Base-by-base conservation (phyloP, 35 echinoderm and acorn worm genomes). In the Patiria miniata region DNA sequence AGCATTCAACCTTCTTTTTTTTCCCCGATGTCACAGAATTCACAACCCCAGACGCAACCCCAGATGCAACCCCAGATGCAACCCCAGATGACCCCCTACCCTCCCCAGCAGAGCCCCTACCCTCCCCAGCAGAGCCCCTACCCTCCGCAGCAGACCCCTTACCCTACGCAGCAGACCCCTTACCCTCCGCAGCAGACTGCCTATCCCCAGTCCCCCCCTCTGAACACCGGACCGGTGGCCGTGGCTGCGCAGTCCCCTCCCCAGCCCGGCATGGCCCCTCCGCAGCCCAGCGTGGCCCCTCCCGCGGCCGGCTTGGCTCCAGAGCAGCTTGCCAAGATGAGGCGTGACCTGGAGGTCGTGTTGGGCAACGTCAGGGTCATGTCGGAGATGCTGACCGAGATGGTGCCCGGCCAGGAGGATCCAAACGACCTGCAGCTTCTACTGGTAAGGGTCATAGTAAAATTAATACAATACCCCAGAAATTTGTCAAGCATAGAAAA, bases 381-480 rank as follows among this genome's bases (percentile, higher is more conserved):
- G 92, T 94, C 95, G 39, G 95, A 98, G 81, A 98, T 98, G 95
- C 83, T 98, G 36, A 98, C 92, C 21, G 95, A 98, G 77, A 82
- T 98, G 83, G 80, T 86, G 30, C 95, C 95, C 50, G 92, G 91
- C 26, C 89, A 91, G 53, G 95, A 93, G 60, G 81, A 87, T 30
- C 86, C 92, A n/a, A 89, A 87, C 81, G 95, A 98, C 61, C 77
- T 94, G 51, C 83, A 98, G 60, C 78, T 98, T 32, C 61, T 95
- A 55, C 89, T 80, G 85, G 93, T 95, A 83, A 92, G 83, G 15
- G 10, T n/a, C n/a, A n/a, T n/a, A n/a, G n/a, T n/a, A n/a, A n/a
- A n/a, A n/a, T n/a, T n/a, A n/a, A 2, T 52, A 0, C 40, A 79
- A 37, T 8, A 39, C 36, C 16, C 40, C n/a, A 36, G 32, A 39